phyloP scores from a whole-genome alignment of 2,888 invertebrate species.

The Drosophila mimica region DNA sequence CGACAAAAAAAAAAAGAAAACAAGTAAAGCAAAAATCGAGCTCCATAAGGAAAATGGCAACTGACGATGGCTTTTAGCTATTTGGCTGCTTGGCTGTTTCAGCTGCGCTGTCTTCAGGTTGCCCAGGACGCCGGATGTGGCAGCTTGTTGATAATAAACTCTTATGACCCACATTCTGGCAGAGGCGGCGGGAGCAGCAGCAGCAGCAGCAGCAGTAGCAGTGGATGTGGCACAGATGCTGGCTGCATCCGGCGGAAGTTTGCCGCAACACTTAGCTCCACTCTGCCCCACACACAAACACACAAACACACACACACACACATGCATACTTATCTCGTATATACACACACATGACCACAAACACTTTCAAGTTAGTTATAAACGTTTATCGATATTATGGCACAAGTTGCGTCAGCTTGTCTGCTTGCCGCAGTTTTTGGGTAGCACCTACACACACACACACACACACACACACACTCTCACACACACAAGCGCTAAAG shows the following conservation, averaged over 20 bases:
- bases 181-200: conserved; percentile 12
- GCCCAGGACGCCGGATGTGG: conserved; percentile 69
- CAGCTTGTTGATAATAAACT: conserved; percentile 80
- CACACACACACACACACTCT: neutral
- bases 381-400: conserved; percentile 78
- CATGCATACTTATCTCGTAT: conserved; percentile 1
- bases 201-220: too few relatives aligned
- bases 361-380: conserved; percentile 76
- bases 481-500: neutral
- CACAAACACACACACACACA: conserved; percentile 2
- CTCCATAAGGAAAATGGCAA: conserved; percentile 58
- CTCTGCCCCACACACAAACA: conserved; percentile 1
- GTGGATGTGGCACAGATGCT: conserved; percentile 58
- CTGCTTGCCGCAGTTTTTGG: conserved; percentile 34
- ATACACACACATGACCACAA: conserved; percentile 43
- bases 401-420: conserved; percentile 44
- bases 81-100: conserved; percentile 9
- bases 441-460: conserved; percentile 12
- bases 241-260: conserved; percentile 77
- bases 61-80: conserved; percentile 37
- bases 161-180: conserved; percentile 72
- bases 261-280: conserved; percentile 63
- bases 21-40: conserved; percentile 8
- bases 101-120: conserved; percentile 56
- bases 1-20: neutral